phyloP scores from a whole-genome alignment of 2,888 invertebrate species.

The Argyresthia albistria region DNA sequence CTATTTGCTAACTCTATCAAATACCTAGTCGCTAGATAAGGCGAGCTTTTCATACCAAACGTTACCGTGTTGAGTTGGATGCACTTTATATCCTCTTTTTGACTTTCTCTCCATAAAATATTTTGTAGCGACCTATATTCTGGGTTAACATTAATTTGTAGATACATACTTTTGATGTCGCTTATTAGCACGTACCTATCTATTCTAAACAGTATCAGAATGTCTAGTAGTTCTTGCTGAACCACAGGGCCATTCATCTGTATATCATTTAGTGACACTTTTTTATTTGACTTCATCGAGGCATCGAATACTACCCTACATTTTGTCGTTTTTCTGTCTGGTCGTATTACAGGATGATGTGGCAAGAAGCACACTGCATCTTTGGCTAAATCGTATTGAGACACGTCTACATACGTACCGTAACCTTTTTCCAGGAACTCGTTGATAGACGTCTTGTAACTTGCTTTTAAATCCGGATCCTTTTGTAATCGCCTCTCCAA shows the following conservation, averaged over 20 bases:
- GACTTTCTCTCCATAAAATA: not conserved
- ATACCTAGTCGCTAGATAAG: not conserved
- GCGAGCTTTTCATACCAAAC: not conserved
- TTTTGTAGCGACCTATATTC: too few species aligned
- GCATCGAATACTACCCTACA: not conserved
- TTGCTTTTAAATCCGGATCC: not conserved
- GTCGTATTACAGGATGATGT: not conserved
- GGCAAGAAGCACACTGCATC: not conserved
- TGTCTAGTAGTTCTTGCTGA: too few species aligned
- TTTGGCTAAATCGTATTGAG: not conserved
- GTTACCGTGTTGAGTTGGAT: not conserved
- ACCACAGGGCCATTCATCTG: not conserved
- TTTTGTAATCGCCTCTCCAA: not conserved
- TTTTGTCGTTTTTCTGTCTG: not conserved
- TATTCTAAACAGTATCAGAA: too few species aligned
- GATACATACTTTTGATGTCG: too few species aligned
- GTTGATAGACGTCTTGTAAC: not conserved
- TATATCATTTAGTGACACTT: not conserved
- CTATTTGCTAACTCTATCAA: not conserved
- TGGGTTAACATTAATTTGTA: too few species aligned
- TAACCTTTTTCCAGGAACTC: not conserved
- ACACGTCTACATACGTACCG: not conserved
- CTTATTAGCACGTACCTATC: too few species aligned
- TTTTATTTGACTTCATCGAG: not conserved
- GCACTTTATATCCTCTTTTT: not conserved